Percentiles rank a stretch among this genome's conserved stretches.
phyloP scores from a whole-genome alignment of 2,888 invertebrate species.

The Argyresthia goedartella region DNA sequence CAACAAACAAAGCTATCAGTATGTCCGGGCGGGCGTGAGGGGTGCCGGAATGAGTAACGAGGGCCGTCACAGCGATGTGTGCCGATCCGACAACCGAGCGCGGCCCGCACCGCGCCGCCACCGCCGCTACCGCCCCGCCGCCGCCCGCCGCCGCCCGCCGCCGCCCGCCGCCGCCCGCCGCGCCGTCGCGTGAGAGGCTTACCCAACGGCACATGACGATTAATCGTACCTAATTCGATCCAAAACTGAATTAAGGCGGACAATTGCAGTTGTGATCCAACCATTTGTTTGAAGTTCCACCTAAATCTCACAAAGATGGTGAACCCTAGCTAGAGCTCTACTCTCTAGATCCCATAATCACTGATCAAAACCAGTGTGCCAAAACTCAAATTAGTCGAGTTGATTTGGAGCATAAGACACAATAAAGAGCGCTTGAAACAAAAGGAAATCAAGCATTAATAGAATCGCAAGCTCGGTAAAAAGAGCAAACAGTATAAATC shows the following conservation, averaged over 20 bases:
- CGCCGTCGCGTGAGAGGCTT: conserved; percentile 32
- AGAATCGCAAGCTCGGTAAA: conserved; percentile 42
- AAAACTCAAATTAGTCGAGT: background rate
- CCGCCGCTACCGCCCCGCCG: conserved; percentile 8
- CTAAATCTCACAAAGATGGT: background rate
- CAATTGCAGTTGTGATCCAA: conserved; percentile 61
- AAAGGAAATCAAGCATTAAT: conserved; percentile 23
- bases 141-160: conserved; percentile 7
- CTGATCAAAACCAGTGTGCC: background rate
- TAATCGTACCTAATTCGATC: conserved; percentile 68
- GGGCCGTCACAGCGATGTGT: conserved; percentile 65
- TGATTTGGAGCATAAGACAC: background rate
- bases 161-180: conserved; percentile 11
- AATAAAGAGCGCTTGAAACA: background rate
- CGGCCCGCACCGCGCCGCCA: conserved; percentile 8
- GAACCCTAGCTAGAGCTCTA: background rate
- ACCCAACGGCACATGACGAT: conserved; percentile 57
- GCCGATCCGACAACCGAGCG: conserved; percentile 25
- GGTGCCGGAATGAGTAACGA: conserved; percentile 63
- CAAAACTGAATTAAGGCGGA: conserved; percentile 66
- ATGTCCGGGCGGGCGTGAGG: conserved; percentile 32
- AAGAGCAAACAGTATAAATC: conserved; percentile 67
- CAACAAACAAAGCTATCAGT: conserved; percentile 46
- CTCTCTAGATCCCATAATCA: background rate
- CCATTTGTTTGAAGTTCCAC: conserved; percentile 43